Base-by-base conservation (phyloP, 37 sponge, comb jelly and placozoan species). In the Spongilla lacustris region DNA sequence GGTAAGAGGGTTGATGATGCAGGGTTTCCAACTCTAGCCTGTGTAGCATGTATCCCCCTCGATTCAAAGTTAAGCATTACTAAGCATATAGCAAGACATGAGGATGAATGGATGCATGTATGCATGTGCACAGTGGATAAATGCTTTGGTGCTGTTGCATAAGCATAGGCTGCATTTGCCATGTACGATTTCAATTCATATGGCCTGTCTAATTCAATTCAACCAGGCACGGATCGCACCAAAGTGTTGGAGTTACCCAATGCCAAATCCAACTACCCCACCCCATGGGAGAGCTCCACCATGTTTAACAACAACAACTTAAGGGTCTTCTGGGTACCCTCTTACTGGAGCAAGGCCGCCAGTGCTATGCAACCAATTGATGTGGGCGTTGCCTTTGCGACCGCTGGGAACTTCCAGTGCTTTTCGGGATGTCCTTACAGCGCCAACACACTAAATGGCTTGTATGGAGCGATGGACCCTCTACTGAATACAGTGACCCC, bases 401-500 rank as follows among this genome's bases (percentile, higher is more conserved):
- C 87, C 78, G 75, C 90, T 22, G 98, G 98, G 13, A 96, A 95
- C 85, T 98, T 90, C 81, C 75, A 85, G 26, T 93, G 94, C 67
- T 58, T 88, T 28, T 50, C n/a, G n/a, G 68, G 66, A n/a, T 37
- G 49, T 19, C 72, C 29, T 4, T 88, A 89, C 66, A 58, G 83
- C 35, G 50, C 79, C 0, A 81, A 89, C 4, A 89, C 93, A 0
- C 90, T 96, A 28, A 82, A 85, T 24, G 31, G 33, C 32, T 89
- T 85, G 69, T 34, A 66, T n/a, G 66, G 71, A 11, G 76, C 46
- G 21, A 58, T 98, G 68, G 71, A 98, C 58, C 73, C 86, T 58
- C 95, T 95, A 19, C 88, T 98, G 38, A 95, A 98, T 85, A 98
- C 96, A 68, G 97, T 93, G 22, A 81, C 93, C 9, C 84, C 99